These are phyloP conservation scores for Aphyosemion australe DNA, from an alignment of 2,113 vertebrate genomes.

Conservation along the genomic window DNA sequence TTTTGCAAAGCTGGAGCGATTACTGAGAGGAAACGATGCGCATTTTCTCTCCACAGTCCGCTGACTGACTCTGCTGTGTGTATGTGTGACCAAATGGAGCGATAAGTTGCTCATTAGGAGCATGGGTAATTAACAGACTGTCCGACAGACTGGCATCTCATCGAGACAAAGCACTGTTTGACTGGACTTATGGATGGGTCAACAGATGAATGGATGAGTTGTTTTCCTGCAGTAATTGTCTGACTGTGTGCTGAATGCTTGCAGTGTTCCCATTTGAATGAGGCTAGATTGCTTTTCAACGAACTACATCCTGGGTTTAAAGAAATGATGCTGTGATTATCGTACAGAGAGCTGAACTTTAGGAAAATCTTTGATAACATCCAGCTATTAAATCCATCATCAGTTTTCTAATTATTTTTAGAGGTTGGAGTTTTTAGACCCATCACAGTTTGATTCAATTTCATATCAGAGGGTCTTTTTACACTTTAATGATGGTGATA, in stretches of 20 bases:
- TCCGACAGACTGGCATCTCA: constrained; percentile 25
- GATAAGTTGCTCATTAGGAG: constrained; percentile 58
- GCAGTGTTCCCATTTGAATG: constrained; percentile 4
- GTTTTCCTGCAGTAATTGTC: constrained; percentile 14
- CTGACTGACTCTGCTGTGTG: constrained; percentile 26
- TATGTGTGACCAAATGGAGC: constrained; percentile 27
- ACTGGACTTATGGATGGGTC: constrained; percentile 40
- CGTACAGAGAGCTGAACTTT: background rate
- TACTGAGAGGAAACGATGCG: constrained; percentile 25
- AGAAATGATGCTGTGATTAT: background rate
- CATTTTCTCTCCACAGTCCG: constrained; percentile 19
- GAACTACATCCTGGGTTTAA: constrained; percentile 1
- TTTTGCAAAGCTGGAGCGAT: constrained; percentile 19
- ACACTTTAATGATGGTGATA: no score
- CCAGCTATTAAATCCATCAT: no score
- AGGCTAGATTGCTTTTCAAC: background rate
- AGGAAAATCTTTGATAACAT: no score
- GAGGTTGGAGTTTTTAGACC: no score
- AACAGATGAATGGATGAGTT: constrained; percentile 29
- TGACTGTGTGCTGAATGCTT: background rate
- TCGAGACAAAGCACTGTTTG: constrained; percentile 58
- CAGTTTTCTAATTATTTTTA: no score
- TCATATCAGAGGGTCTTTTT: no score
- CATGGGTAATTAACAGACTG: constrained; percentile 40
- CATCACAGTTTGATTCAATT: no score